These are phyloP conservation scores for Microplitis demolitor DNA, from an alignment of 1,140 invertebrate species.

Conservation along the genomic window DNA sequence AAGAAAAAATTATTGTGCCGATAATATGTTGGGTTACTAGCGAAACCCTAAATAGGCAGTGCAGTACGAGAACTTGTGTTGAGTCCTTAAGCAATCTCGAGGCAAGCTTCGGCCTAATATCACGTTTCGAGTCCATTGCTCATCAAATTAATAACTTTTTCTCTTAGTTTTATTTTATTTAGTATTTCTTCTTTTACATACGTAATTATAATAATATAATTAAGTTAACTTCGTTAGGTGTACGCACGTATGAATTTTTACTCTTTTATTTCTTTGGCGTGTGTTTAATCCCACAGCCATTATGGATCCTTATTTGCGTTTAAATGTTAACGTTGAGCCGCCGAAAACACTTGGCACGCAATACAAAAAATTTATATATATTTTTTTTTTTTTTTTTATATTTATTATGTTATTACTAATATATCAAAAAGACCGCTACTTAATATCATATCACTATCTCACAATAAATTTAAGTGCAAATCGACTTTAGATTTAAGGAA, in stretches of 20 bases:
- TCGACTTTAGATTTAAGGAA: too few relatives aligned
- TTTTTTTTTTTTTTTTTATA: background rate
- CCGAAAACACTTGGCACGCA: conserved; percentile 32
- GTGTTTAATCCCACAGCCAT: conserved; percentile 34
- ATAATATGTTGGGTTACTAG: conserved; percentile 62
- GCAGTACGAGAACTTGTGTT: conserved; percentile 52
- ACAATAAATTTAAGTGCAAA: too few relatives aligned
- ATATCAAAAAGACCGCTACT: too few relatives aligned
- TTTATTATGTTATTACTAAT: background rate
- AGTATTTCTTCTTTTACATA: conserved; percentile 35
- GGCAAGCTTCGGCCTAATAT: conserved; percentile 64
- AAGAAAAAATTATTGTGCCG: conserved; percentile 63
- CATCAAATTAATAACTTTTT: conserved; percentile 48
- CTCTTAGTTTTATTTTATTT: conserved; percentile 46
- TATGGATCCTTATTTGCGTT: background rate
- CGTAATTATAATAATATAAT: too few relatives aligned
- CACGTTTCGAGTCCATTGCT: conserved; percentile 62
- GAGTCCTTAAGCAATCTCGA: conserved; percentile 63
- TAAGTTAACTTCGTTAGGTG: conserved; percentile 32
- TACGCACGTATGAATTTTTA: conserved; percentile 44
- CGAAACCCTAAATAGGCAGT: conserved; percentile 64
- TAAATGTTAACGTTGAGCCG: conserved; percentile 30
- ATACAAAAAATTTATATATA: background rate
- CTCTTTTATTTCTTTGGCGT: conserved; percentile 50
- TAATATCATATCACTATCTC: too few relatives aligned